Evolutionary conservation across 2,888 invertebrate species (phyloP), one percentile per base, ranked within the genome.

Genomic region (Rhogogaster chlorosoma): DNA sequence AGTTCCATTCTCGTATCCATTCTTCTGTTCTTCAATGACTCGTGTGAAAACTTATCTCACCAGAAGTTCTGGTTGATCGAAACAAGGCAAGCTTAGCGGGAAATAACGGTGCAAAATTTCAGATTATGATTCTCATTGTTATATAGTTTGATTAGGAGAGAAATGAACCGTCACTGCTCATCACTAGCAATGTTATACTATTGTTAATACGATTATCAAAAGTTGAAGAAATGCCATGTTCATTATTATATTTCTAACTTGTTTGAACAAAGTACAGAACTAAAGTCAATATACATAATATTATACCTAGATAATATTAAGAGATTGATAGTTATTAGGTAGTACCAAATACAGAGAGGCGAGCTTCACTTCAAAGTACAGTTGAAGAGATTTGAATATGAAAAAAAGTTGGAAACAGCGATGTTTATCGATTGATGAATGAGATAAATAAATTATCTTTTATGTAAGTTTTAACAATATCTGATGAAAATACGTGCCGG

Each of bases 281-380:
- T 12, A 9, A 71, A 36, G 32, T 71, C 9, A 71, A 36, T 71
- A 36, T 71, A 70, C 4, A 61, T 61, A 22, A 61, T 61, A 22
- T 53, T 32, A 67, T 71, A 38, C 67, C 12, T 26, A 45, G n/a
- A 83, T 64, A 49, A 67, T 49, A 67, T 83, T 38, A 49, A 45
- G 26, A 45, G 26, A 15, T 67, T 83, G 22, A 49, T 49, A 67
- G 32, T 45, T 70, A 22, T 15, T 32, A 45, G 49, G 49, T 83
- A 83, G 29, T 71, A 71, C n/a, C 9, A 71, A 64, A 49, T 83
- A 45, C 22, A 29, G 26, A 83, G 1, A 15, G 36, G 70, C 12
- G 32, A 53, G 53, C n/a, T 53, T 53, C 7, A n/a, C 6, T 53
- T 53, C 6, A 53, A 53, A 53, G 53, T n/a, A 53, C n/a, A 53